A percentile compares a stretch with the other conserved stretches of the same genome.
phyloP scores from a whole-genome alignment of 1,140 invertebrate species.

The Brevipalpus yothersi region DNA sequence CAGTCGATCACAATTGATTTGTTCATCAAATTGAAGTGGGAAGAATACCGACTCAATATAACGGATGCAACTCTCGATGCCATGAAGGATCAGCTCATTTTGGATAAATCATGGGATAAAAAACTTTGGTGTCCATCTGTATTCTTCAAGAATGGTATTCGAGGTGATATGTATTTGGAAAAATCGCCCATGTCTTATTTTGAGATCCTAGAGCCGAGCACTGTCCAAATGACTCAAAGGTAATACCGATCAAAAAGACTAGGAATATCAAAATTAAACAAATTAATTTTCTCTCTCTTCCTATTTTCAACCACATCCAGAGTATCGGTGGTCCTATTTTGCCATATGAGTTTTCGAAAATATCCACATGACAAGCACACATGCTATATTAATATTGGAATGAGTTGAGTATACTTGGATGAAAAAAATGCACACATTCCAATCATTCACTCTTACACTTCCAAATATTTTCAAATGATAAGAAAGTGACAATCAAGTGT shows the following conservation, averaged over 20 bases:
- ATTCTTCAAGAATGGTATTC: background rate
- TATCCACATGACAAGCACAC: conserved; percentile 8
- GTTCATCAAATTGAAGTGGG: background rate
- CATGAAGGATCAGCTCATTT: background rate
- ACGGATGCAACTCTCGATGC: background rate
- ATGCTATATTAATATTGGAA: conserved; percentile 6
- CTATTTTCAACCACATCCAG: background rate
- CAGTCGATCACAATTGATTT: background rate
- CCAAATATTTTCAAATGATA: background rate
- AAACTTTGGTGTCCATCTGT: background rate
- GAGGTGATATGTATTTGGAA: background rate
- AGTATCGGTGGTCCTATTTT: conserved; percentile 1
- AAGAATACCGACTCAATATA: background rate
- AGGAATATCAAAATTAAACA: background rate
- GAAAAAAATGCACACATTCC: background rate
- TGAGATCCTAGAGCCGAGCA: background rate
- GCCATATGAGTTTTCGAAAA: conserved; percentile 7
- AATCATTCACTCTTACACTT: too few species aligned
- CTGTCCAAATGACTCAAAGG: background rate
- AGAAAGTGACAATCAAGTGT: background rate
- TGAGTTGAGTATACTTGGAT: background rate
- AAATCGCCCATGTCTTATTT: background rate
- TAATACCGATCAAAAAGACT: background rate
- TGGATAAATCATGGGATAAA: background rate
- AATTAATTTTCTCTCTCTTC: background rate